Percentiles rank a stretch among this genome's conserved stretches.
phyloP scores from a whole-genome alignment of 1,140 invertebrate species.

The Hypothenemus hampei region DNA sequence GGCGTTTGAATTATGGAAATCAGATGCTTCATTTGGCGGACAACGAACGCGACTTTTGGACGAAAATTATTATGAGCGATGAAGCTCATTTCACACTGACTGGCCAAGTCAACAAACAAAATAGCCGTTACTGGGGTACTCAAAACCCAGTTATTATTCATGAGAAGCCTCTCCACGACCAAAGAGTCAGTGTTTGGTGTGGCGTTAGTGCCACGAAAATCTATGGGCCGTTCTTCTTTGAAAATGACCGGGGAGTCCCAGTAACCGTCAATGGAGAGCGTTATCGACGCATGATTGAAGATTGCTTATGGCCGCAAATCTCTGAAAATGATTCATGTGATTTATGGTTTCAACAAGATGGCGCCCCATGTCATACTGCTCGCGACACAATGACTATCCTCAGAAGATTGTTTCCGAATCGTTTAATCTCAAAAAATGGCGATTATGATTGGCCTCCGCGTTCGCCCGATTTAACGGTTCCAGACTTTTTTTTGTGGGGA shows the following conservation, averaged over 20 bases:
- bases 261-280: constrained; percentile 1
- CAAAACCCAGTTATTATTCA: constrained; percentile 12
- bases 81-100: constrained; percentile 1
- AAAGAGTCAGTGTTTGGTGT: constrained; percentile 40
- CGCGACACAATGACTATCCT: not conserved
- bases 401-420: not conserved
- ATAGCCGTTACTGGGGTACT: constrained; percentile 1
- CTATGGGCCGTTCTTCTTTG: constrained; percentile 32
- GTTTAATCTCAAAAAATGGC: not conserved
- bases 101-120: not conserved
- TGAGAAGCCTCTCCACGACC: constrained; percentile 37
- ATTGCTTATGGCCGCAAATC: constrained; percentile 30
- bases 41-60: not conserved
- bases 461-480: constrained; percentile 9
- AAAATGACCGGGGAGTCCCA: constrained; percentile 16
- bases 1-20: not conserved
- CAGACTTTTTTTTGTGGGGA: no score
- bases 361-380: not conserved
- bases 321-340: constrained; percentile 19
- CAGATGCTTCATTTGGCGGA: not conserved
- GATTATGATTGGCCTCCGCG: constrained; percentile 37
- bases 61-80: not conserved
- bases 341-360: constrained; percentile 2
- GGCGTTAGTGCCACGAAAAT: constrained; percentile 28
- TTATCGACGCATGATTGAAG: constrained; percentile 21